Conservation (phyloP, 1,140 invertebrate species). For the Hesperophylax magnus region DNA sequence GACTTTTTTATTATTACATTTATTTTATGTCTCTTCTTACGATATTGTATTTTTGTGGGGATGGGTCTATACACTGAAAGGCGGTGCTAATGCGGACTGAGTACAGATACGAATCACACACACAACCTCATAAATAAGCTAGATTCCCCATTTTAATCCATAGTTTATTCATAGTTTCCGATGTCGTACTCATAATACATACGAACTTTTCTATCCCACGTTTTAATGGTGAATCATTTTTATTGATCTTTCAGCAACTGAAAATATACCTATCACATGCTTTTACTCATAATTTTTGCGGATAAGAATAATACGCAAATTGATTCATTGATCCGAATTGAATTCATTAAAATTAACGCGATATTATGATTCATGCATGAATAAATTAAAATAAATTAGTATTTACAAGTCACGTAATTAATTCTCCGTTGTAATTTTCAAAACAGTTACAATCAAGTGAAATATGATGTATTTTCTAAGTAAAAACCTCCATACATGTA, state of each 20-base stretch:
- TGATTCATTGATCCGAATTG: too few relatives aligned
- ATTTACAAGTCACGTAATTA: background rate
- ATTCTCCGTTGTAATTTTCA: background rate
- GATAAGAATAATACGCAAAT: too few relatives aligned
- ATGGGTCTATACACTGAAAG: constrained; percentile 30
- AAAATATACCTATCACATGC: too few relatives aligned
- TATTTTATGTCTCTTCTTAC: background rate
- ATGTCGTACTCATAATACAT: background rate
- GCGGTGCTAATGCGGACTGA: constrained; percentile 32
- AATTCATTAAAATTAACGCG: too few relatives aligned
- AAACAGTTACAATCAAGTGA: background rate
- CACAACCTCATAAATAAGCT: background rate
- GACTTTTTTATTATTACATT: background rate
- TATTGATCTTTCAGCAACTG: too few relatives aligned
- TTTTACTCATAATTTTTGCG: too few relatives aligned
- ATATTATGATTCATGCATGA: too few relatives aligned
- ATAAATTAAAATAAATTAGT: too few relatives aligned
- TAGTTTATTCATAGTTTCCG: background rate
- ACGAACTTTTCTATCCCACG: too few relatives aligned
- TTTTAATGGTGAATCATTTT: too few relatives aligned
- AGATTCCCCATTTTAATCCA: constrained; percentile 28
- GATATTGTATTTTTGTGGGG: background rate
- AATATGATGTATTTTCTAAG: constrained; percentile 5
- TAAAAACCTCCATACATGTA: background rate
- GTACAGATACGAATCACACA: constrained; percentile 19